Conservation (phyloP, 2,797 vertebrate species). For the Oreortyx pictus region DNA sequence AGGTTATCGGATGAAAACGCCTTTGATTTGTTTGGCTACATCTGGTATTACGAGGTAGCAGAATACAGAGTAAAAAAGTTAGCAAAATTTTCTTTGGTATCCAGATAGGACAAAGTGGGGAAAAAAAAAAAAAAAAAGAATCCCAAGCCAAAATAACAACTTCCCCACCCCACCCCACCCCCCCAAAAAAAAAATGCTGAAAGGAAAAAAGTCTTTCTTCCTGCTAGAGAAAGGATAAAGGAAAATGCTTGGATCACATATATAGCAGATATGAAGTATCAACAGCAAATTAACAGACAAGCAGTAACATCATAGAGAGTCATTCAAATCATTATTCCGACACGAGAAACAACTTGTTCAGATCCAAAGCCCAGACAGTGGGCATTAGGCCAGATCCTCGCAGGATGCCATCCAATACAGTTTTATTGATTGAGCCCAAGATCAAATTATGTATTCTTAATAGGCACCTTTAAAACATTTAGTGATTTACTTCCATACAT, state of each 20-base stretch:
- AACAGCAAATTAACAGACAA: not conserved
- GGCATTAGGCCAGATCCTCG: not conserved
- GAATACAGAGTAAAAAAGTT: not conserved
- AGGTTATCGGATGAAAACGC: not conserved
- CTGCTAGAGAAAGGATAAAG: not conserved
- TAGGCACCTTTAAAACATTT: constrained; percentile 14
- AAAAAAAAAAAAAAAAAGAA: not conserved
- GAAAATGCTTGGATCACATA: not conserved
- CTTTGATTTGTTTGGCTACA: not conserved
- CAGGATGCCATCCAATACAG: not conserved
- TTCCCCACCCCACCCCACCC: not conserved
- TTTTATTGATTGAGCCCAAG: constrained; percentile 11
- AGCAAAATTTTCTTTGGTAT: not conserved
- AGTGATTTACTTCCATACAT: constrained; percentile 20
- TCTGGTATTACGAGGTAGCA: not conserved
- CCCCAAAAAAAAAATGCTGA: not conserved
- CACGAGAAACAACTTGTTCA: not conserved
- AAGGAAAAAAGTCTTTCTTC: not conserved
- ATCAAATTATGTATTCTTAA: not conserved
- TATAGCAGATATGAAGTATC: not conserved
- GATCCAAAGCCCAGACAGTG: not conserved
- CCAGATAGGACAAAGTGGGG: not conserved
- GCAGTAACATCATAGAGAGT: not conserved
- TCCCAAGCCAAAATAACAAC: not conserved
- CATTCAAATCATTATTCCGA: not conserved